phyloP scores from a whole-genome alignment of 2,797 vertebrate genomes.

The Tadarida brasiliensis region DNA sequence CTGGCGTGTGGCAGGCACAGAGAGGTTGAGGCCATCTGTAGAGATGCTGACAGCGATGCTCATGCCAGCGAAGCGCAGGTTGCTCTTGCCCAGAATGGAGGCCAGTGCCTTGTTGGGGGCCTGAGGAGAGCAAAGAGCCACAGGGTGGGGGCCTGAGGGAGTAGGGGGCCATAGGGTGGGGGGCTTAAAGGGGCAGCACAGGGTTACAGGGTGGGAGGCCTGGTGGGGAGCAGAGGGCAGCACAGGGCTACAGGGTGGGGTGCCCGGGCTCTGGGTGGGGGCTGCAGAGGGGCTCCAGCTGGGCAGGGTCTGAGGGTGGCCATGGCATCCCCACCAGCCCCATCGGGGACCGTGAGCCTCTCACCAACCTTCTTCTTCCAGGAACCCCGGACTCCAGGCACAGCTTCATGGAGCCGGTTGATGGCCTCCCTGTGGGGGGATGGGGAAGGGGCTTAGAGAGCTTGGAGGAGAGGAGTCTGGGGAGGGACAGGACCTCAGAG shows the following conservation, averaged over 20 bases:
- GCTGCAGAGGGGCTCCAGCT: not conserved
- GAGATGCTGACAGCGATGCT: slow-evolving; percentile 96
- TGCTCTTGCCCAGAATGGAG: slow-evolving; percentile 96
- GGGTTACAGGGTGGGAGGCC: not conserved
- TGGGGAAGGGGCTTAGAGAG: not conserved
- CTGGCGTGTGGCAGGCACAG: slow-evolving; percentile 95
- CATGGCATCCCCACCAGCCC: not conserved
- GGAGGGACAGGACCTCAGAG: not conserved
- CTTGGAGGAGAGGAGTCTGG: not conserved
- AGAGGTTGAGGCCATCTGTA: slow-evolving; percentile 94
- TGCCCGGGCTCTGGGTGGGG: not conserved
- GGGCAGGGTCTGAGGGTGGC: not conserved
- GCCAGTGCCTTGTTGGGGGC: slow-evolving; percentile 94
- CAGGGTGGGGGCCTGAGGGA: not conserved
- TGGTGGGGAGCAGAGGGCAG: not conserved
- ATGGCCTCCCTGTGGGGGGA: slow-evolving; percentile 94
- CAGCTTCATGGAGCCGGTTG: slow-evolving; percentile 96
- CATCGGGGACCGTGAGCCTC: not conserved
- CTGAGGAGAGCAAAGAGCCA: slow-evolving; percentile 80
- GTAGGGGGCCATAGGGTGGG: not conserved
- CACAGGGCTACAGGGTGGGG: not conserved
- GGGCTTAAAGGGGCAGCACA: not conserved
- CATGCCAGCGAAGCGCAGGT: slow-evolving; percentile 97
- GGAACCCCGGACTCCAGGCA: slow-evolving; percentile 94
- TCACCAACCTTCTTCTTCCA: slow-evolving; percentile 96